Base-by-base conservation (phyloP, 2,888 invertebrate species). In the Lobophora halterata region DNA sequence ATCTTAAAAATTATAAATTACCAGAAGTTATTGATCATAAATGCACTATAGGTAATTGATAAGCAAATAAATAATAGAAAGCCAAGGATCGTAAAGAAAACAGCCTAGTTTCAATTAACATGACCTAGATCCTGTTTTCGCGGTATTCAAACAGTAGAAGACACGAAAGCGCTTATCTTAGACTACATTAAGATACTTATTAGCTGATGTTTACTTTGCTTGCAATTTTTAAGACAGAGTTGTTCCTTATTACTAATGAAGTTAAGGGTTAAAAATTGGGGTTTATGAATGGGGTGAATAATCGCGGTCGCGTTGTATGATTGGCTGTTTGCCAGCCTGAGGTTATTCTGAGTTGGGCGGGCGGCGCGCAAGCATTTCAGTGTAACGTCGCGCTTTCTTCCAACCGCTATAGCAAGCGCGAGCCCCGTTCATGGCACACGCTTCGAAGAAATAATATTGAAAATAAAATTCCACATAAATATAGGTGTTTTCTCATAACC, bases 301-400 rank as follows among this genome's bases (percentile, higher is more conserved):
- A 30, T 29, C 18, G 53, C 55, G 55, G 61, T 60, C n/a, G n/a
- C n/a, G n/a, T n/a, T n/a, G 58, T 69, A 60, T 54, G 65, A 67
- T 77, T 85, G 86, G 86, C 76, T 48, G 31, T 14, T 14, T 65
- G 83, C 86, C 85, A 85, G 71, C 37, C 41, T 23, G 44, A 39
- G 51, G 61, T 58, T 85, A 86, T 86, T 87, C 76, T 76, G 71
- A 74, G 79, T 72, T 30, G 73, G 73, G 73, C 71, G 79, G 74
- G 70, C 62, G 56, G 67, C 80, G 78, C 72, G 66, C 63, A 75
- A 78, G 79, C 79, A 65, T 52, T 56, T 68, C 80, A 82, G 82
- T 81, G 66, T 62, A 54, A 54, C 77, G 76, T 66, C 77, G 81
- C 76, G 53, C 53, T 50, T 50, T 46, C 46, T 28, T 49, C 29